Evolutionary conservation across 1,140 invertebrate genomes (phyloP).

Genomic region (Anoplolepis gracilipes): DNA sequence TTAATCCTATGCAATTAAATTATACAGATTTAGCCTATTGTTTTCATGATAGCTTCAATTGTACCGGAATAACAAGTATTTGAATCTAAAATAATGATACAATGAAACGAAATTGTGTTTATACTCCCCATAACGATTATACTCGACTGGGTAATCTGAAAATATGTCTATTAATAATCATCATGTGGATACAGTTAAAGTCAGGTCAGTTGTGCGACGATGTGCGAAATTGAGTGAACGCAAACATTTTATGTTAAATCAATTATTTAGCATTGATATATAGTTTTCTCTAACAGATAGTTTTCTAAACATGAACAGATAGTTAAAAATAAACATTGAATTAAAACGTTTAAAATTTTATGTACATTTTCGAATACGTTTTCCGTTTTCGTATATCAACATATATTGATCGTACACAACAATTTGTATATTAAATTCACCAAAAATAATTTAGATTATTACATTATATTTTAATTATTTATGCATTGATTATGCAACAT

Average conservation of each 20-base stretch:
- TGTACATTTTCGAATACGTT: neutral
- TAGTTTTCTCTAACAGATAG: neutral
- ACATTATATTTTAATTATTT: neutral
- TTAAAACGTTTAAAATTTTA: neutral
- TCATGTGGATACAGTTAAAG: conserved; percentile 47
- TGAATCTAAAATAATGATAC: conserved; percentile 52
- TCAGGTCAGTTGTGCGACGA: conserved; percentile 27
- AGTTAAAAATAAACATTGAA: too few relatives aligned
- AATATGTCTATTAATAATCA: conserved; percentile 60
- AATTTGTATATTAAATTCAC: neutral
- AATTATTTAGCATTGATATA: conserved; percentile 20
- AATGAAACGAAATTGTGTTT: conserved; percentile 54
- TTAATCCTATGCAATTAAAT: conserved; percentile 48
- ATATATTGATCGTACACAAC: neutral
- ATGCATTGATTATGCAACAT: neutral
- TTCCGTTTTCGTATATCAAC: neutral
- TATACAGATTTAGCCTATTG: conserved; percentile 38
- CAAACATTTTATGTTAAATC: neutral
- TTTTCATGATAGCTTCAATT: conserved; percentile 42
- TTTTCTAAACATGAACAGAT: neutral
- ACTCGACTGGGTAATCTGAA: conserved; percentile 45
- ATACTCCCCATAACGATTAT: conserved; percentile 43
- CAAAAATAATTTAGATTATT: neutral
- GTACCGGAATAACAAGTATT: conserved; percentile 41
- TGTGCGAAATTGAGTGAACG: neutral